Percentiles rank a stretch among this genome's conserved stretches.
These are phyloP conservation scores for Ahaetulla prasina DNA, from an alignment of 2,113 vertebrate genomes.

Conservation along the genomic window DNA sequence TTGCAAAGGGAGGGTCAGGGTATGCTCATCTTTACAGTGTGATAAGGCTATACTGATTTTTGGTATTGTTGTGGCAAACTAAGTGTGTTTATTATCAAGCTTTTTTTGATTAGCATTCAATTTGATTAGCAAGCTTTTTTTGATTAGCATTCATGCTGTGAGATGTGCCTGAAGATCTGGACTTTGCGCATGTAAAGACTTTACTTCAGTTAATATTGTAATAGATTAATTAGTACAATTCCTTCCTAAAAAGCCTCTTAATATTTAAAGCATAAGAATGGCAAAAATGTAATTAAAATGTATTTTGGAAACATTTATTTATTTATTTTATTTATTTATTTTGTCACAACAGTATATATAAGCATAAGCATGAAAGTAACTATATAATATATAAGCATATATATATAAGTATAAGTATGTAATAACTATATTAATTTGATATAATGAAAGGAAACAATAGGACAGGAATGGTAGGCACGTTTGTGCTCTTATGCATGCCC, in stretches of 20 bases:
- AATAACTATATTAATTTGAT: no score
- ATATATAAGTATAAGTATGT: no score
- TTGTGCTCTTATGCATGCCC: no score
- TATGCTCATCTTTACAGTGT: background rate
- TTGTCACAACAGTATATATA: no score
- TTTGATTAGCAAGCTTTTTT: background rate
- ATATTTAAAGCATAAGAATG: background rate
- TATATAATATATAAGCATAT: no score
- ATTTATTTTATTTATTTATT: no score
- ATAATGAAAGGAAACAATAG: no score
- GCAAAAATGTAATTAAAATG: background rate
- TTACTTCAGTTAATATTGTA: background rate
- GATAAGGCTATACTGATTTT: background rate
- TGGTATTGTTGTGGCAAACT: background rate
- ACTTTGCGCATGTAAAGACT: background rate
- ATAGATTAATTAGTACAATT: background rate
- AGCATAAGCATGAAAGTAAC: no score
- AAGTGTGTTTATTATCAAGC: background rate
- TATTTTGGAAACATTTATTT: background rate
- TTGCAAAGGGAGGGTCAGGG: background rate
- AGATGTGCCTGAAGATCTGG: background rate
- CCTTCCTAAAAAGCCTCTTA: background rate
- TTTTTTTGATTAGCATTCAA: background rate
- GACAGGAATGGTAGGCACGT: no score
- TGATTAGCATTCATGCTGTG: background rate